phyloP scores from a whole-genome alignment of 1,140 invertebrate genomes.

The Drosophila auraria region DNA sequence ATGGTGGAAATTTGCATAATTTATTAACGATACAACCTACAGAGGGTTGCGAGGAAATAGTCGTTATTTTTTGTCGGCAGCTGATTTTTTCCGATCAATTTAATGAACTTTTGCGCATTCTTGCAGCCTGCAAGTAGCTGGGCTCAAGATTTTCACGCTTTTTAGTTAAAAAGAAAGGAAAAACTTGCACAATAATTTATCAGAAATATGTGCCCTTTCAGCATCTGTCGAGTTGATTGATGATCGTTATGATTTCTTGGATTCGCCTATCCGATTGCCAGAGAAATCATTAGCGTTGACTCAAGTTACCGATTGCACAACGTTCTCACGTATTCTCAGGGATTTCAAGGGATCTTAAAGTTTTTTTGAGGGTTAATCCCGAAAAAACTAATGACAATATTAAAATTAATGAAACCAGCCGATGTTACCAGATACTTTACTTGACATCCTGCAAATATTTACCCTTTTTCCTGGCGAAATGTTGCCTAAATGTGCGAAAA shows the following conservation, averaged over 20 bases:
- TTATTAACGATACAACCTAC: conserved; percentile 45
- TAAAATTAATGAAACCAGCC: conserved; percentile 73
- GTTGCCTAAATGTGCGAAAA: conserved; percentile 46
- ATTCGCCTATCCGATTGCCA: conserved; percentile 36
- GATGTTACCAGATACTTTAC: conserved; percentile 66
- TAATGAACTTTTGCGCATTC: conserved; percentile 63
- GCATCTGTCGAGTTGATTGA: conserved; percentile 71
- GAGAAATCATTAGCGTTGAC: conserved; percentile 60
- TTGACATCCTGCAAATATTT: conserved; percentile 61
- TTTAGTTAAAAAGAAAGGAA: conserved; percentile 38
- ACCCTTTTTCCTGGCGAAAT: conserved; percentile 64
- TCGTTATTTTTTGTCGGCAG: conserved; percentile 70
- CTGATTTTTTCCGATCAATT: conserved; percentile 57
- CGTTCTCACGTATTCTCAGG: conserved; percentile 63
- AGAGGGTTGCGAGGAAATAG: conserved; percentile 53
- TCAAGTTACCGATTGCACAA: conserved; percentile 64
- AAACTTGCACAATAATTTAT: conserved; percentile 71
- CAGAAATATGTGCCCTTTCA: conserved; percentile 74
- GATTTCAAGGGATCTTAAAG: conserved; percentile 14
- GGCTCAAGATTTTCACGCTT: conserved; percentile 65
- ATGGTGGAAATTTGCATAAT: conserved; percentile 72
- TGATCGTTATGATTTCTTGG: conserved; percentile 63
- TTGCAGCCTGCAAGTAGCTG: conserved; percentile 33
- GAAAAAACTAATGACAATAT: conserved; percentile 76
- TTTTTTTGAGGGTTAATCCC: conserved; percentile 34